Evolutionary conservation across 2,888 invertebrate genomes (phyloP).

Genomic region (Fragum sueziense): DNA sequence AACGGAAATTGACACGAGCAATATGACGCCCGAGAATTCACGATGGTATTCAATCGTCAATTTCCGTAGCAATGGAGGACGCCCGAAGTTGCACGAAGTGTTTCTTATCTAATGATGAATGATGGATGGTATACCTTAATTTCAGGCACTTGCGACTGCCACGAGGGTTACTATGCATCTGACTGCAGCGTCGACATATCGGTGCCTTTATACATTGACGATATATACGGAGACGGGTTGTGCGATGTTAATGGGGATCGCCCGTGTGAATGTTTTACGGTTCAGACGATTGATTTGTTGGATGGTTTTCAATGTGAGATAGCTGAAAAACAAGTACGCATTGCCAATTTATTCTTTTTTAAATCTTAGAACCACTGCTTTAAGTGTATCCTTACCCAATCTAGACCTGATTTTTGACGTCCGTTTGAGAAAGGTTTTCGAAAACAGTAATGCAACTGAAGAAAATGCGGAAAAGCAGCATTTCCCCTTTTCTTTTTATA

Average conservation of each 20-base stretch:
- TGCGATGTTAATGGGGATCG: background rate
- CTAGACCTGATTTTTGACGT: too few relatives aligned
- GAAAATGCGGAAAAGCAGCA: background rate
- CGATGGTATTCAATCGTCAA: too few relatives aligned
- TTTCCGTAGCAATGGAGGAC: too few relatives aligned
- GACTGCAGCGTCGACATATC: slow-evolving; percentile 4
- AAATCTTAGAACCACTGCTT: too few relatives aligned
- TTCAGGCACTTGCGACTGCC: background rate
- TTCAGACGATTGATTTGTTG: background rate
- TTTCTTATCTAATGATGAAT: too few relatives aligned
- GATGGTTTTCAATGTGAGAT: slow-evolving; percentile 4
- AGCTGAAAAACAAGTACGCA: background rate
- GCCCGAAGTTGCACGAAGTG: too few relatives aligned
- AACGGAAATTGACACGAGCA: too few relatives aligned
- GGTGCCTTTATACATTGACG: background rate
- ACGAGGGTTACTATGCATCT: background rate
- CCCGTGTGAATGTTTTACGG: background rate
- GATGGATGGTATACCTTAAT: too few relatives aligned
- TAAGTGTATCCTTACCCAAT: background rate
- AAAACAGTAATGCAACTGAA: background rate
- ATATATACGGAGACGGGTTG: background rate
- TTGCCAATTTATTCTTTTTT: background rate
- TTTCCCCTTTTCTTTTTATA: background rate
- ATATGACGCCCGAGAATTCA: too few relatives aligned
- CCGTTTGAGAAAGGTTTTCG: too few relatives aligned